phyloP scores from a whole-genome alignment of 2,797 vertebrate species.

The Synaphobranchus kaupii region DNA sequence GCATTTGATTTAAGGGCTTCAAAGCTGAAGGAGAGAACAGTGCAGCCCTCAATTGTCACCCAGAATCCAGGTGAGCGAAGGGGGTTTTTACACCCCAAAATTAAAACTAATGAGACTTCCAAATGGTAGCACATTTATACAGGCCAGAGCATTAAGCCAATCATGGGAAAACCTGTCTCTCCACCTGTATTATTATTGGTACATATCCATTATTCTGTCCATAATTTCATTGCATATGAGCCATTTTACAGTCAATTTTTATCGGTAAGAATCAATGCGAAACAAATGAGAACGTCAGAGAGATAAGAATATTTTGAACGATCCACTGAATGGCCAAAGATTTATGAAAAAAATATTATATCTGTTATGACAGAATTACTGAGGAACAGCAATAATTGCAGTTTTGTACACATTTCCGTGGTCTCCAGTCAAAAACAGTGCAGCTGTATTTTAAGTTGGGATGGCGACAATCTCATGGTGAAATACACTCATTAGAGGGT shows the following conservation, averaged over 20 bases:
- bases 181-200: slow-evolving; percentile 28
- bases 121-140: slow-evolving; percentile 34
- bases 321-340: too few species aligned
- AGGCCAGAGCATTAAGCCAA: slow-evolving; percentile 29
- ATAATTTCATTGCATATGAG: slow-evolving; percentile 30
- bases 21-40: not conserved
- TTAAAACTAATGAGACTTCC: slow-evolving; percentile 39
- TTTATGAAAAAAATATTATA: not conserved
- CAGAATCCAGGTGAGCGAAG: not conserved
- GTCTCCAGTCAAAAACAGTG: not conserved
- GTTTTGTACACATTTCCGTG: not conserved
- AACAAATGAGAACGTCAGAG: not conserved
- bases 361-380: not conserved
- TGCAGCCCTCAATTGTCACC: not conserved
- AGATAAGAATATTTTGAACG: not conserved
- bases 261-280: slow-evolving; percentile 1
- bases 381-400: not conserved
- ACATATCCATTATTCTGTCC: slow-evolving; percentile 31
- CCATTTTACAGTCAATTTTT: slow-evolving; percentile 15
- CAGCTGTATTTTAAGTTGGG: not conserved
- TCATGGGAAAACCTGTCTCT: slow-evolving; percentile 25
- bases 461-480: not conserved
- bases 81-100: slow-evolving; percentile 12
- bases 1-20: slow-evolving; percentile 46
- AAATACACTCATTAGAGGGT: not conserved